Evolutionary conservation across 2,888 invertebrate genomes (phyloP).

Genomic region (Cordilura impudica): DNA sequence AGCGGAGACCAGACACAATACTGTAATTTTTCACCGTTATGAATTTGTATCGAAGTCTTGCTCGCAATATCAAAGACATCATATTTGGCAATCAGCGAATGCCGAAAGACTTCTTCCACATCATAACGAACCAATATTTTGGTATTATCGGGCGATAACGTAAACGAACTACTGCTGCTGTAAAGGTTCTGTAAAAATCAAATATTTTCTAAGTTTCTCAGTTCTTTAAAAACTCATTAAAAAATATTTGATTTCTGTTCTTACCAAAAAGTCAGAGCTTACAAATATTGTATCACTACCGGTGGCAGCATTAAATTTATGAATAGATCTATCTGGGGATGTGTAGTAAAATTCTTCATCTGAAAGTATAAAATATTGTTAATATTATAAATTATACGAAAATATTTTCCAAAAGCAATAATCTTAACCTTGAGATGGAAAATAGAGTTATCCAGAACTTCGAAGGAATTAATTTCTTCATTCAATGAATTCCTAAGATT

Average conservation of each 20-base stretch:
- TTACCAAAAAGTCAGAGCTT: slow-evolving; percentile 70
- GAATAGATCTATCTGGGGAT: slow-evolving; percentile 70
- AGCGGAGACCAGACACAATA: slow-evolving; percentile 81
- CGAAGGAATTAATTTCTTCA: too few species aligned
- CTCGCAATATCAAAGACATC: slow-evolving; percentile 81
- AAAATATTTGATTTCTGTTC: not conserved
- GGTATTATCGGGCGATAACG: slow-evolving; percentile 74
- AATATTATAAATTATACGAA: not conserved
- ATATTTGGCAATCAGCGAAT: slow-evolving; percentile 83
- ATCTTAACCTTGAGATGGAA: too few species aligned
- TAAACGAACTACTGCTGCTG: slow-evolving; percentile 69
- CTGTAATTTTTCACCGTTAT: slow-evolving; percentile 80
- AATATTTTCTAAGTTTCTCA: not conserved
- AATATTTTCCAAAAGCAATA: too few species aligned
- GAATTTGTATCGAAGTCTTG: slow-evolving; percentile 78
- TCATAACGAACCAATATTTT: slow-evolving; percentile 73
- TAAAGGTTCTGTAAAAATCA: slow-evolving; percentile 72
- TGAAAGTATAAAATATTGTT: slow-evolving; percentile 66
- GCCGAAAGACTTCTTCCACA: slow-evolving; percentile 79
- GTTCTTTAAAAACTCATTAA: not conserved
- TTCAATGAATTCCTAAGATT: too few species aligned
- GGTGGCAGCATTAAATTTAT: slow-evolving; percentile 78
- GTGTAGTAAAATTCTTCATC: slow-evolving; percentile 80
- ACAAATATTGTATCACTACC: slow-evolving; percentile 66
- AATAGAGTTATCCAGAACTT: too few species aligned